Conservation (phyloP, 2,113 vertebrate species). For the Psittacula cyanocephala region DNA sequence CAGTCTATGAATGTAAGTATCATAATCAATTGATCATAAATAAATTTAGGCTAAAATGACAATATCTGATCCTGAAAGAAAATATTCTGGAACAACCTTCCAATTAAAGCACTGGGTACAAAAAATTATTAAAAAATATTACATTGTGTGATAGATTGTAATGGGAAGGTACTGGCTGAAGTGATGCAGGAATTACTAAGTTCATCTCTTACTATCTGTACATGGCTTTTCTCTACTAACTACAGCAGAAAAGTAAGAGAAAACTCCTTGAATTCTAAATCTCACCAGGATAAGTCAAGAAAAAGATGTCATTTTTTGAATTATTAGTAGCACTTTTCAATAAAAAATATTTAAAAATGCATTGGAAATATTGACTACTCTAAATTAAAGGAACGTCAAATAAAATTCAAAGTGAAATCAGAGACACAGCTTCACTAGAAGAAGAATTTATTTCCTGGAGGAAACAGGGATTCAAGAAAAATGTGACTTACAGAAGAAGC, state of each 20-base stretch:
- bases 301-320: background rate
- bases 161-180: background rate
- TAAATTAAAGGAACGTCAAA: background rate
- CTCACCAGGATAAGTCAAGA: background rate
- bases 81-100: background rate
- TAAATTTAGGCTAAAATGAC: background rate
- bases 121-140: background rate
- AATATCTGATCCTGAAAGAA: background rate
- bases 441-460: background rate
- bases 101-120: background rate
- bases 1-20: background rate
- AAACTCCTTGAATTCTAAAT: background rate
- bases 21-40: background rate
- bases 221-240: background rate
- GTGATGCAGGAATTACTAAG: background rate
- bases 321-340: background rate
- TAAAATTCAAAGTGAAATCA: background rate
- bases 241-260: background rate
- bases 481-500: background rate
- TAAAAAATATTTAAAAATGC: background rate
- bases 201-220: background rate
- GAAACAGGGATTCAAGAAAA: background rate
- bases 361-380: background rate
- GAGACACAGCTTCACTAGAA: background rate
- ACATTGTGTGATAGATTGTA: background rate